These are phyloP conservation scores for Microcebus lehilahytsara DNA, from an alignment of 2,113 vertebrate species.

Conservation along the genomic window DNA sequence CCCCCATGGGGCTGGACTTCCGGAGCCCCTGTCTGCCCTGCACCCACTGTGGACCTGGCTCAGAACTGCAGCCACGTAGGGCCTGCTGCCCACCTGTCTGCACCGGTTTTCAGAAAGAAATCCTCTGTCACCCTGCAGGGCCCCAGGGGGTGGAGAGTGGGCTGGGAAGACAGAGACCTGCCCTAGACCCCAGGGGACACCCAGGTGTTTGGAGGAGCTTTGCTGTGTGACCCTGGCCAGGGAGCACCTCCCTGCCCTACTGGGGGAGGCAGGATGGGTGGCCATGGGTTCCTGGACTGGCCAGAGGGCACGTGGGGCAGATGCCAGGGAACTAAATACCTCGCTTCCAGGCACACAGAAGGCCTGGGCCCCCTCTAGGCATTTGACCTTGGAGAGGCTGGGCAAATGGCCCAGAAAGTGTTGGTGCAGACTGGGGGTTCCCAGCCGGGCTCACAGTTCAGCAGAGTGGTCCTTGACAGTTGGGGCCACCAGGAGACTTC, in stretches of 20 bases:
- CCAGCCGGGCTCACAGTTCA: neutral
- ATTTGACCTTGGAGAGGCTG: neutral
- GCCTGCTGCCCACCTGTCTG: neutral
- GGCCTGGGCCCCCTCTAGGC: neutral
- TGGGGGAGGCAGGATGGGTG: neutral
- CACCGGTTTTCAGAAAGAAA: accelerated
- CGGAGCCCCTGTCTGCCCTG: neutral
- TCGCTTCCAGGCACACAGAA: neutral
- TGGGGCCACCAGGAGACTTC: neutral
- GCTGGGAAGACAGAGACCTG: neutral
- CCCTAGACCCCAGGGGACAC: neutral
- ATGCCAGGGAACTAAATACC: neutral
- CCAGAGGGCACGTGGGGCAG: neutral
- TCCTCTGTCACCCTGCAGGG: neutral
- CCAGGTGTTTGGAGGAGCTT: no score
- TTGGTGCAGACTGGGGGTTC: neutral
- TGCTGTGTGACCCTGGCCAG: neutral
- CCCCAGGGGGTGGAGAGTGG: neutral
- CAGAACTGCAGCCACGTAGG: neutral
- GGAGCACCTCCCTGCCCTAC: neutral
- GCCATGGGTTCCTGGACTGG: neutral
- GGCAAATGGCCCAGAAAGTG: neutral
- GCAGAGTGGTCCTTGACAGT: neutral
- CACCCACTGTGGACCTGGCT: accelerated
- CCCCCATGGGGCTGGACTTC: accelerated